phyloP scores from a whole-genome alignment of 2,113 vertebrate genomes.

The Tachycineta bicolor region DNA sequence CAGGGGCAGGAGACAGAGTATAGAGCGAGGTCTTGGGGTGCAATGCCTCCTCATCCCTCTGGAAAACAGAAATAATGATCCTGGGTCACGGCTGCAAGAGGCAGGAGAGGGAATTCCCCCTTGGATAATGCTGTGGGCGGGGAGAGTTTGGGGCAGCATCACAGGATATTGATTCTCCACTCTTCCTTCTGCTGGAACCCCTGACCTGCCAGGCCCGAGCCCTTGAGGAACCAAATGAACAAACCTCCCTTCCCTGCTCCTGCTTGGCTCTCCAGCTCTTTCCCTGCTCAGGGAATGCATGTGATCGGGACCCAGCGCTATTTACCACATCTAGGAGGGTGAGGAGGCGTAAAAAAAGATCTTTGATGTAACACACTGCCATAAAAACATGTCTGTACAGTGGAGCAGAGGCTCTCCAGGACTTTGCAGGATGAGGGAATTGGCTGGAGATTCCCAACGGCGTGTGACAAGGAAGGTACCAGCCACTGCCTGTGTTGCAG shows the following conservation, averaged over 20 bases:
- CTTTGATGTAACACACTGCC: not conserved
- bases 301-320: not conserved
- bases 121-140: fast-evolving
- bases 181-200: not conserved
- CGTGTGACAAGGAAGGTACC: not conserved
- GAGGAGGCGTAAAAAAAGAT: not conserved
- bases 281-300: not conserved
- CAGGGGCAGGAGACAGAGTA: not conserved
- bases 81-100: not conserved
- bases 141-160: not conserved
- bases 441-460: not conserved
- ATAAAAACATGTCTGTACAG: not conserved
- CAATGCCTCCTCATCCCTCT: not conserved
- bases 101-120: not conserved
- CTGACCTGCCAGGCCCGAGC: not conserved
- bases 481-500: not conserved
- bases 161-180: not conserved
- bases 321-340: not conserved
- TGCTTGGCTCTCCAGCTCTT: not conserved
- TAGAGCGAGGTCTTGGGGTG: fast-evolving
- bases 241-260: not conserved
- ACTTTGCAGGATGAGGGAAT: not conserved
- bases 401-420: not conserved
- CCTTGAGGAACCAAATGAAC: not conserved
- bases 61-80: not conserved